These are phyloP conservation scores for Ochropleura leucogaster DNA, from an alignment of 2,888 invertebrate species.

Conservation along the genomic window DNA sequence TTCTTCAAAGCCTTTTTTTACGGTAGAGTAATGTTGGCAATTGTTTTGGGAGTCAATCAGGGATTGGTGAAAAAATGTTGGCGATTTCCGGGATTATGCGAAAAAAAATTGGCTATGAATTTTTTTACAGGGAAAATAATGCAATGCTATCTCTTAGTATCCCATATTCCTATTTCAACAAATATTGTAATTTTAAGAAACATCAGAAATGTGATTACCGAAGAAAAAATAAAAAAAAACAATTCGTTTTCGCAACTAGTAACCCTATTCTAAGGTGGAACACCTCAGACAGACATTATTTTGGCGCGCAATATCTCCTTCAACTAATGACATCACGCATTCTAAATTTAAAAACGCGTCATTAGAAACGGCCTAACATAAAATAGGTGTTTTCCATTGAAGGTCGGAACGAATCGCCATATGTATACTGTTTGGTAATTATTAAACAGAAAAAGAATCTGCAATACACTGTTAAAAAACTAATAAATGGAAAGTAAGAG, in stretches of 20 bases:
- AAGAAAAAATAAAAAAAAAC: neutral
- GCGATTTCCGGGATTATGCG: neutral
- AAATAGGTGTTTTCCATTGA: conserved; percentile 31
- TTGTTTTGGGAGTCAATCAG: conserved; percentile 41
- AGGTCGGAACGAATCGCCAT: conserved; percentile 25
- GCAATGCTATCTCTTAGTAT: too few species aligned
- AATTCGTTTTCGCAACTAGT: neutral
- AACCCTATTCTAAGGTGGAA: conserved; percentile 38
- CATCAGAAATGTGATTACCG: neutral
- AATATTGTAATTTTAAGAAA: neutral
- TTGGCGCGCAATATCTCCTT: conserved; percentile 55
- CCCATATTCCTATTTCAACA: neutral
- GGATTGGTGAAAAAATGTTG: neutral
- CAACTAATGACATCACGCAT: conserved; percentile 55
- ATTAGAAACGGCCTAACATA: conserved; percentile 30
- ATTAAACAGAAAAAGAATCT: conserved; percentile 1
- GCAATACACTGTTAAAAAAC: neutral
- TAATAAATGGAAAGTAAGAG: neutral
- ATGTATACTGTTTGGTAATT: conserved; percentile 3
- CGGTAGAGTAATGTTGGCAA: conserved; percentile 55
- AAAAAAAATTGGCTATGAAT: conserved; percentile 15
- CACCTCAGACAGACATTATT: conserved; percentile 46
- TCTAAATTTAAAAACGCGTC: conserved; percentile 57
- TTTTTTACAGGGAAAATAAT: neutral
- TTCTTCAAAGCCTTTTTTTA: conserved; percentile 60